Conservation (phyloP, 2,888 invertebrate species). For the Drosophila mulleri region DNA sequence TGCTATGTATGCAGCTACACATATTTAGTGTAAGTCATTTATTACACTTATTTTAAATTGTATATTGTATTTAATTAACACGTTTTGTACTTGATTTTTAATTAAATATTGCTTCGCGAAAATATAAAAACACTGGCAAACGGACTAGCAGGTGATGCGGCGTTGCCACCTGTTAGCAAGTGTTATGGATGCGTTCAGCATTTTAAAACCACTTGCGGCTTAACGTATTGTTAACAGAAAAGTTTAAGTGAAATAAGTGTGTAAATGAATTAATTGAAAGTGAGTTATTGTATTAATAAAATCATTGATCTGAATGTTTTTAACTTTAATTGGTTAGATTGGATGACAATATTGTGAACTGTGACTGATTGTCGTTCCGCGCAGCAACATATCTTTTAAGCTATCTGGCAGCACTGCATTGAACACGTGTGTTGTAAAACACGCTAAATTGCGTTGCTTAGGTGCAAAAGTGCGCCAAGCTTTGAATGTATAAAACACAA, state of each 20-base stretch:
- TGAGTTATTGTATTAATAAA: background rate
- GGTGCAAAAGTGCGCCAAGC: slow-evolving; percentile 12
- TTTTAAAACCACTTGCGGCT: background rate
- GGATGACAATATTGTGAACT: background rate
- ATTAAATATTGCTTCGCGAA: slow-evolving; percentile 41
- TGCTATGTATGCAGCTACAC: slow-evolving; percentile 5
- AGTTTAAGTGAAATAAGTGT: background rate
- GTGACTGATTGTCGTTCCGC: slow-evolving; percentile 2
- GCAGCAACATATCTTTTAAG: background rate
- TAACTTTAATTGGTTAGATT: too few relatives aligned
- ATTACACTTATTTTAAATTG: slow-evolving; percentile 4
- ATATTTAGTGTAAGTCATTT: slow-evolving; percentile 15
- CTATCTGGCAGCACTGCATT: slow-evolving; percentile 30
- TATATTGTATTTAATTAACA: slow-evolving; percentile 5
- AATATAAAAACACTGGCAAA: slow-evolving; percentile 44
- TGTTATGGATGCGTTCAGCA: slow-evolving; percentile 37
- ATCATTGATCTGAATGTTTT: background rate
- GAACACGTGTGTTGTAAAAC: background rate
- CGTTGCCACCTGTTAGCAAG: slow-evolving; percentile 45
- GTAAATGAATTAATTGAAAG: background rate
- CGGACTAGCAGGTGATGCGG: slow-evolving; percentile 46
- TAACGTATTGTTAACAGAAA: too few relatives aligned
- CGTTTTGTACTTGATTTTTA: slow-evolving; percentile 8
- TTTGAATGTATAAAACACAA: slow-evolving; percentile 9
- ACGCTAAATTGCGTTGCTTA: slow-evolving; percentile 7